Evolutionary conservation across 2,113 vertebrate species (phyloP).

Genomic region (Cyanoderma ruficeps): DNA sequence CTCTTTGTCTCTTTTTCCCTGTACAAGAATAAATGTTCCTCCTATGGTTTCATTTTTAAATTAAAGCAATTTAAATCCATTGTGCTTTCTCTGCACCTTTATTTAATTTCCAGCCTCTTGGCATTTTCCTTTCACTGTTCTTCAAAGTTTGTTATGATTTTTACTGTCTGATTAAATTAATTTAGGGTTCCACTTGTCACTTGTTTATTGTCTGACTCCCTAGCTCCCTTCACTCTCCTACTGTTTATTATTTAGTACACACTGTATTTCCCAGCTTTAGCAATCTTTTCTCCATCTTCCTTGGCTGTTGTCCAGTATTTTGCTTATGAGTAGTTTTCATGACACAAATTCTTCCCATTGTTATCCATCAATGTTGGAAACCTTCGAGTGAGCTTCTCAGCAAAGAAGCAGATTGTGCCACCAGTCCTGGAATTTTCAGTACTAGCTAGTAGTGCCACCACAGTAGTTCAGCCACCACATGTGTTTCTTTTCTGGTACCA

Average conservation of each 20-base stretch:
- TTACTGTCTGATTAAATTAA: not conserved
- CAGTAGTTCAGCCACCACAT: not conserved
- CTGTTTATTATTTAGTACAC: not conserved
- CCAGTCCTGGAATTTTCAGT: not conserved
- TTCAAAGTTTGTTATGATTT: not conserved
- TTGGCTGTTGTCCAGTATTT: not conserved
- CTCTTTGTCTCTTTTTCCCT: not conserved
- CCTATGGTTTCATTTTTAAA: not conserved
- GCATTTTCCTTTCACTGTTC: not conserved
- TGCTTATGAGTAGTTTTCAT: not conserved
- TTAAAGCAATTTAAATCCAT: not conserved
- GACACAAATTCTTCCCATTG: not conserved
- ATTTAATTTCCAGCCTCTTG: not conserved
- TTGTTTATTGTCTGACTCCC: conserved; percentile 15
- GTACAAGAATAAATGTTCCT: not conserved
- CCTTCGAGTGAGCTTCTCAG: not conserved
- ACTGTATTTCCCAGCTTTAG: not conserved
- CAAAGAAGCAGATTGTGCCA: not conserved
- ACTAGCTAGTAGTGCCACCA: not conserved
- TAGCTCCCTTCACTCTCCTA: not conserved
- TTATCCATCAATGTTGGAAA: not conserved
- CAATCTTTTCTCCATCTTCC: not conserved
- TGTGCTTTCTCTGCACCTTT: not conserved
- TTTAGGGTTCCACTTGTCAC: not conserved
- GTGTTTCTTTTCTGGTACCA: not conserved